These are phyloP conservation scores for Amiota minor DNA, from an alignment of 2,888 invertebrate species.

Conservation along the genomic window DNA sequence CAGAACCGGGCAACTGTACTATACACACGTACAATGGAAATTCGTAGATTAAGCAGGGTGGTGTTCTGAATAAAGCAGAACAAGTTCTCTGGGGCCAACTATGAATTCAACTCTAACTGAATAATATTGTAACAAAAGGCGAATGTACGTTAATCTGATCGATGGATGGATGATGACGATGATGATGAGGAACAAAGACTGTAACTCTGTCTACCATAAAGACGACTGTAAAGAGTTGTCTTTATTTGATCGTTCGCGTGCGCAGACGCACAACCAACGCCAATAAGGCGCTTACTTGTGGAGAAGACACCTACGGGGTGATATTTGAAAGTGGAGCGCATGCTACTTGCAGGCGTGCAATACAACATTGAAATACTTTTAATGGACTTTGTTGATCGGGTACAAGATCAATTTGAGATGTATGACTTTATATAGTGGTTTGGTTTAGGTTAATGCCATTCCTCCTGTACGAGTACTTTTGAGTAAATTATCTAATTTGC, in stretches of 20 bases:
- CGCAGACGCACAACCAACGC: slow-evolving; percentile 23
- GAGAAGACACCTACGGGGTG: slow-evolving; percentile 1
- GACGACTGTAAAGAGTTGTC: not conserved
- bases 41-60: not conserved
- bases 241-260: slow-evolving; percentile 26
- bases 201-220: not conserved
- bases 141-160: slow-evolving; percentile 34
- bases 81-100: slow-evolving; percentile 4
- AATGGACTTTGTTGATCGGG: slow-evolving; percentile 31
- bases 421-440: too few relatives aligned
- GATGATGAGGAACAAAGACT: not conserved
- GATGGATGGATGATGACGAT: slow-evolving; percentile 7
- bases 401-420: too few relatives aligned
- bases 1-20: slow-evolving; percentile 42
- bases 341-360: slow-evolving; percentile 26
- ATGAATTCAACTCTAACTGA: too few relatives aligned
- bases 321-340: not conserved
- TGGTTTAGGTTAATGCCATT: too few relatives aligned
- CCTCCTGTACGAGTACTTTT: slow-evolving; percentile 4
- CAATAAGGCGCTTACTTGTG: slow-evolving; percentile 12
- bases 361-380: slow-evolving; percentile 46
- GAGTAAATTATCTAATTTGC: slow-evolving; percentile 69
- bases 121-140: slow-evolving; percentile 12
- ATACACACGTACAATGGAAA: slow-evolving; percentile 26
- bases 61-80: slow-evolving; percentile 12